Evolutionary conservation across 2,888 invertebrate species (phyloP).

Genomic region (Ophion ventricosus): DNA sequence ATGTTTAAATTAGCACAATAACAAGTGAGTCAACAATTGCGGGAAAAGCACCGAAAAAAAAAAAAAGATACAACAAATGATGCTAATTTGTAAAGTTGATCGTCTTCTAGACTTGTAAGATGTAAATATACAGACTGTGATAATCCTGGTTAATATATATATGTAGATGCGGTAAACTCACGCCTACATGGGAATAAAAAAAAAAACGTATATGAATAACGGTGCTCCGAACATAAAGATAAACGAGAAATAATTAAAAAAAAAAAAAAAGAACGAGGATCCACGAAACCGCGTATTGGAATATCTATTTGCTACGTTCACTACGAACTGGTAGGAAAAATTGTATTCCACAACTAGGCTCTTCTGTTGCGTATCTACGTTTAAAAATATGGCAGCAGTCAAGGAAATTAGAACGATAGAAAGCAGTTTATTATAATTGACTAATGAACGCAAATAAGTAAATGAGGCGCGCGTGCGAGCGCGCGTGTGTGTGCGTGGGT

Average conservation of each 20-base stretch:
- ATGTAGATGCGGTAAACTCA: conserved; percentile 70
- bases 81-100: conserved; percentile 60
- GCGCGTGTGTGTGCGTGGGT: conserved; percentile 14
- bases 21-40: conserved; percentile 5
- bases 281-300: conserved; percentile 31
- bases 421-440: conserved; percentile 20
- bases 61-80: conserved; percentile 47
- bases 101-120: conserved; percentile 75
- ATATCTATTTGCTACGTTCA: conserved; percentile 45
- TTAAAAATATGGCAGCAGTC: not conserved
- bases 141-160: conserved; percentile 80
- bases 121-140: conserved; percentile 84
- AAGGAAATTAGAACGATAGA: not conserved
- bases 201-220: conserved; percentile 32
- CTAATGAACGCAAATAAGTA: conserved; percentile 36
- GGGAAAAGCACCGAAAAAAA: conserved; percentile 9
- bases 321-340: conserved; percentile 18
- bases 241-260: conserved; percentile 9
- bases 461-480: not conserved
- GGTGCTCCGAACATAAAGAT: conserved; percentile 47
- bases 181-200: conserved; percentile 63
- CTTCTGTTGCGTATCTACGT: not conserved
- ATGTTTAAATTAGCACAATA: conserved; percentile 39
- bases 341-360: not conserved
- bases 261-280: conserved; percentile 29